phyloP scores from a whole-genome alignment of 2,797 vertebrate species.

The Artibeus jamaicensis region DNA sequence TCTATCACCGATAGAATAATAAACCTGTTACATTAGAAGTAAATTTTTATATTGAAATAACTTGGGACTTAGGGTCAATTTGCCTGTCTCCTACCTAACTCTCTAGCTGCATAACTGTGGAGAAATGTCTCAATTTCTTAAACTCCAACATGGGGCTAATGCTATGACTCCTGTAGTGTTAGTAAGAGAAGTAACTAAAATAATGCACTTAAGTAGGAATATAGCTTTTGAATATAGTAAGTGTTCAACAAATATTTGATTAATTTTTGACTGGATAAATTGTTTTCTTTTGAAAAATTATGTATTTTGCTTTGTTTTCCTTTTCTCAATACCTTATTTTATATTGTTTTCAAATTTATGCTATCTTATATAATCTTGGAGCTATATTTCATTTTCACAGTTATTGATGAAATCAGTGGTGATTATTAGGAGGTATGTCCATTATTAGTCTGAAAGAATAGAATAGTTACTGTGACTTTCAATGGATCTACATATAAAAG shows the following conservation, averaged over 20 bases:
- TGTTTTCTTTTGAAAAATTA: background rate
- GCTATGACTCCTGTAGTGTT: background rate
- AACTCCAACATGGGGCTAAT: background rate
- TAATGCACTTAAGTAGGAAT: background rate
- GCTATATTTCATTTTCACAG: background rate
- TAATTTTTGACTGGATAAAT: background rate
- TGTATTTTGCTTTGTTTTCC: background rate
- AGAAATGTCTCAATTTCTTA: slow-evolving; percentile 15
- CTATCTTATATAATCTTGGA: background rate
- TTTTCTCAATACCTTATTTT: background rate
- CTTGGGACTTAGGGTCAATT: background rate
- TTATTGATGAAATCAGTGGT: background rate
- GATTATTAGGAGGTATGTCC: background rate
- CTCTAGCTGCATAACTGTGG: background rate
- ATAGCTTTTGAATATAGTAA: background rate
- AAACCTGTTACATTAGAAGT: background rate
- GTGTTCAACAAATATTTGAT: background rate
- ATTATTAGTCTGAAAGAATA: background rate
- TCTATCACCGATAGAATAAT: background rate
- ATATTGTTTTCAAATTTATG: background rate
- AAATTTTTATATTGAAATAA: background rate
- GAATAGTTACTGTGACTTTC: background rate
- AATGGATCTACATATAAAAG: slow-evolving; percentile 17
- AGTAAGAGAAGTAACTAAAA: slow-evolving; percentile 16
- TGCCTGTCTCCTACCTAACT: background rate